Evolutionary conservation across 1,140 invertebrate genomes (phyloP), one percentile per base, ranked within the genome.

Genomic region (Drosophila nebulosa): DNA sequence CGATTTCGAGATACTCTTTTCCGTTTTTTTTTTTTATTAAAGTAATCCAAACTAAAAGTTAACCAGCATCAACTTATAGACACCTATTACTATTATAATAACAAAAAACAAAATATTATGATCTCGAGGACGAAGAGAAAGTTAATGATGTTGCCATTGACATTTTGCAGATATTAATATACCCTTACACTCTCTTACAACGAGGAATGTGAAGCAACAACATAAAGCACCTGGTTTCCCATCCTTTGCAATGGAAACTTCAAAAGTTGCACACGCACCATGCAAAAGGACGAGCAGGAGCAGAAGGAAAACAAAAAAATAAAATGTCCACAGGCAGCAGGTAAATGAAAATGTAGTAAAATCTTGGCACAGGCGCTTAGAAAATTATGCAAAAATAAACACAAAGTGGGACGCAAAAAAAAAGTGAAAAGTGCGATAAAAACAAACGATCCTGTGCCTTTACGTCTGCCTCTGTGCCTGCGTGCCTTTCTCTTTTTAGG

Each of bases 351-450:
- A 81, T 88, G 79, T 75, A 69, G 72, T 69, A 75, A 86, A 79
- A 85, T 58, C 63, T 76, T 71, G 74, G 69, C 66, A 67, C 58
- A 35, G 39, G 52, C 74, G 74, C 79, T 85, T 69, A 81, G 74
- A 86, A 85, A 86, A 85, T 85, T 85, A 85, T 85, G 81, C 78
- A 81, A 85, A 81, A 86, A 81, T 78, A 86, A 85, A 81, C 78
- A 78, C 61, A 50, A 36, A 56, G 66, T 32, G 7, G 46, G 24
- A 18, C 27, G 4, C 1, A 26, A 24, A 35, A 18, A 27, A 52
- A 14, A 46, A 70, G 74, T 55, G 68, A 72, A 84, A 84, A 76
- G 80, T 76, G 79, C 68, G 79, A 84, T 84, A 84, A 84, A 85
- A 85, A 77, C 69, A 68, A 64, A 74, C 67, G 74, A 58, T 59